Percentiles rank a stretch among this genome's conserved stretches.
These are phyloP conservation scores for Harpalus rufipes DNA, from an alignment of 2,888 invertebrate genomes.

Conservation along the genomic window DNA sequence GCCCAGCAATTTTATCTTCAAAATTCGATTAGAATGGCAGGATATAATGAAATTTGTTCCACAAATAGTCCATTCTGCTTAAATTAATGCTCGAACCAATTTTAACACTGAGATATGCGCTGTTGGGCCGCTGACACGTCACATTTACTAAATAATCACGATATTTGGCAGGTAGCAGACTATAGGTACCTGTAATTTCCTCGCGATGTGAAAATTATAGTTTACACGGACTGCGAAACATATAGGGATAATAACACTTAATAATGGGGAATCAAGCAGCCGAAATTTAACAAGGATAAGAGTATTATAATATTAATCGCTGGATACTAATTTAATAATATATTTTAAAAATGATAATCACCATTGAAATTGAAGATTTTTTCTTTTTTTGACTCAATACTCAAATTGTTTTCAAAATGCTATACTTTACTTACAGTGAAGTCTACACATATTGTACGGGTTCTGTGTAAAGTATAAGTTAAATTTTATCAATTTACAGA, in stretches of 20 bases:
- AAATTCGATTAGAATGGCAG: conserved; percentile 4
- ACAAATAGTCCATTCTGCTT: conserved; percentile 10
- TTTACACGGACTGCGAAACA: conserved; percentile 44
- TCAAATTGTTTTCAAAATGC: no score
- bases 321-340: conserved; percentile 3
- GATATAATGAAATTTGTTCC: conserved; percentile 33
- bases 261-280: neutral
- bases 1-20: conserved; percentile 13
- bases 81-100: neutral
- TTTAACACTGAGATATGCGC: conserved; percentile 26
- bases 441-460: no score
- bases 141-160: conserved; percentile 52
- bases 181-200: conserved; percentile 37
- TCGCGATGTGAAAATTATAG: conserved; percentile 53
- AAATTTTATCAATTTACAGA: no score
- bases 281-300: conserved; percentile 5
- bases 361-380: no score
- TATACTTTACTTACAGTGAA: no score
- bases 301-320: neutral
- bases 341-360: neutral
- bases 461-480: no score
- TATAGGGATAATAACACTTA: conserved; percentile 46
- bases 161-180: conserved; percentile 55
- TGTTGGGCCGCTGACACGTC: conserved; percentile 12
- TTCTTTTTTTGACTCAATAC: no score